Percentiles rank a stretch among this genome's conserved stretches.
These are phyloP conservation scores for Melopsittacus undulatus DNA, from an alignment of 2,797 vertebrate genomes.

Conservation along the genomic window DNA sequence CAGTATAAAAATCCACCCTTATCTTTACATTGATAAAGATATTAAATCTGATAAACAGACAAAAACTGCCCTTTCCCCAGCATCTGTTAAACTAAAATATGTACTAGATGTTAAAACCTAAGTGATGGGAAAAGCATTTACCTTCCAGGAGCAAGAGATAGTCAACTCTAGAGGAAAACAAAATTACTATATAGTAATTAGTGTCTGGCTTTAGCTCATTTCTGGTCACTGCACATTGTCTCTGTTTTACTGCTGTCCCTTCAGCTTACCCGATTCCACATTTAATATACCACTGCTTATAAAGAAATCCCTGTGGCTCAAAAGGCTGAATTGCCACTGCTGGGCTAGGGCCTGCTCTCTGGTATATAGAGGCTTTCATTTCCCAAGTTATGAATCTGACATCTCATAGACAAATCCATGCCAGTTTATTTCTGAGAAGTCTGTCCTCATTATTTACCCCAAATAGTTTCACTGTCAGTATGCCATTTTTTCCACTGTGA, in stretches of 20 bases:
- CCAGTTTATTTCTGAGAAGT: conserved; percentile 57
- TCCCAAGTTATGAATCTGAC: conserved; percentile 64
- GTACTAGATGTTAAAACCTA: neutral
- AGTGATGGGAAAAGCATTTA: neutral
- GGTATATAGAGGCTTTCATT: conserved; percentile 63
- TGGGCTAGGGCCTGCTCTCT: conserved; percentile 4
- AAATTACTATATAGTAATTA: conserved; percentile 49
- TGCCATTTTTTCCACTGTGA: neutral
- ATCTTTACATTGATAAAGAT: neutral
- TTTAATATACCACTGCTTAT: conserved; percentile 64
- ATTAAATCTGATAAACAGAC: neutral
- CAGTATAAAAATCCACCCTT: neutral
- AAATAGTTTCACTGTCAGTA: conserved; percentile 52
- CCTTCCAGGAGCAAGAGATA: neutral
- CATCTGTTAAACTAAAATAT: neutral
- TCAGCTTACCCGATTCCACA: conserved; percentile 19
- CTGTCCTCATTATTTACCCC: conserved; percentile 64
- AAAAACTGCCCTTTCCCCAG: neutral
- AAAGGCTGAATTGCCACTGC: conserved; percentile 47
- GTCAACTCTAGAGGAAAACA: neutral
- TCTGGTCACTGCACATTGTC: conserved; percentile 43
- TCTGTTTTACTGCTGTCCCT: conserved; percentile 50
- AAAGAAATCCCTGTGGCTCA: conserved; percentile 63
- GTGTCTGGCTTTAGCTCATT: conserved; percentile 34
- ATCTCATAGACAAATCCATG: conserved; percentile 62